phyloP scores from a whole-genome alignment of 2,888 invertebrate genomes.

The Cloeon dipterum region DNA sequence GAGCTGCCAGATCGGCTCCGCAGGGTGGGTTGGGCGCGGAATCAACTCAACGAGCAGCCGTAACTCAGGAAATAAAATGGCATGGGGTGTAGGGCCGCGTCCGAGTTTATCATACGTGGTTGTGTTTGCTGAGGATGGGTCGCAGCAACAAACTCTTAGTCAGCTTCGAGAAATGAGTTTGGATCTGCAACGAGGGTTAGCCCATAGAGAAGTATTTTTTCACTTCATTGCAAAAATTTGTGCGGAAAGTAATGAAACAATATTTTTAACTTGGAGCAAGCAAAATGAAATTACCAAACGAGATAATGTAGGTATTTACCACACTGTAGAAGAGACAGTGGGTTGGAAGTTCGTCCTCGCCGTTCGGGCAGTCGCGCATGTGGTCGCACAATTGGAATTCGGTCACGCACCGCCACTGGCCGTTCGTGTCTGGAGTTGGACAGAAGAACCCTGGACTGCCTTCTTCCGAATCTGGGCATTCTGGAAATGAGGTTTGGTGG shows the following conservation, averaged over 20 bases:
- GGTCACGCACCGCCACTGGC: background rate
- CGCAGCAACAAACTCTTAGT: background rate
- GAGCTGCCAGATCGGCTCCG: no score
- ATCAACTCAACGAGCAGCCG: no score
- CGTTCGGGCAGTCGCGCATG: slow-evolving; percentile 4
- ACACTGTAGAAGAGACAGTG: slow-evolving; percentile 4
- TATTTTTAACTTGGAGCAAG: background rate
- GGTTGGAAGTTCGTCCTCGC: slow-evolving; percentile 3
- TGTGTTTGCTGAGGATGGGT: no score
- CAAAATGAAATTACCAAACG: background rate
- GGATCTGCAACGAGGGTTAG: background rate
- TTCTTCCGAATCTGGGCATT: background rate
- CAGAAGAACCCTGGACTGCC: slow-evolving; percentile 2
- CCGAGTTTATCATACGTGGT: no score
- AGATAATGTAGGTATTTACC: background rate
- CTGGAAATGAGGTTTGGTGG: no score
- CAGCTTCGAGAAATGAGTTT: background rate
- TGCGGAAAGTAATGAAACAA: background rate
- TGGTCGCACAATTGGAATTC: slow-evolving; percentile 4
- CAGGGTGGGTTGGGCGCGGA: no score
- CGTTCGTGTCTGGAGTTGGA: slow-evolving; percentile 1
- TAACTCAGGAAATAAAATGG: no score
- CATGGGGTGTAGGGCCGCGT: no score
- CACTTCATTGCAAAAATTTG: background rate
- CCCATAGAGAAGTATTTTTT: background rate